Percentiles rank a stretch among this genome's conserved stretches.
phyloP scores from a whole-genome alignment of 1,140 invertebrate genomes.

The Rhagoletis zephyria region DNA sequence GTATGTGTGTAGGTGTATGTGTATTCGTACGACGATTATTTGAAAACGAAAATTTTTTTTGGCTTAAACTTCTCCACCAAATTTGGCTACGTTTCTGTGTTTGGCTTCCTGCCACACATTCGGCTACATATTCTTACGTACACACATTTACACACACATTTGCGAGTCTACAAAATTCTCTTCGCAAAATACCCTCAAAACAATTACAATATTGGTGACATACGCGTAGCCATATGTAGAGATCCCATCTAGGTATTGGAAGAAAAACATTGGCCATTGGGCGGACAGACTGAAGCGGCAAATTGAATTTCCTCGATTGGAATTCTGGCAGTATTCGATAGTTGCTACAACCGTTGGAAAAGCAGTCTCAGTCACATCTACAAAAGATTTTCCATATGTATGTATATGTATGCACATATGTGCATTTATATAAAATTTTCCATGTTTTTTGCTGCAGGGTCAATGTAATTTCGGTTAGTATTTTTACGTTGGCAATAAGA shows the following conservation, averaged over 20 bases:
- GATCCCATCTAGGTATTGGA: not conserved
- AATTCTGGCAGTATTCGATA: constrained; percentile 15
- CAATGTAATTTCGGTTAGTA: not conserved
- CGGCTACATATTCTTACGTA: not conserved
- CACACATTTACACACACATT: not conserved
- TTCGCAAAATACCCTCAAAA: constrained; percentile 32
- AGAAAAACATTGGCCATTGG: constrained; percentile 21
- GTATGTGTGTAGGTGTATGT: not conserved
- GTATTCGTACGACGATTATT: not conserved
- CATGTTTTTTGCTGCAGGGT: not conserved
- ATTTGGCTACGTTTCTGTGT: constrained; percentile 14
- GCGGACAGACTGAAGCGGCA: constrained; percentile 33
- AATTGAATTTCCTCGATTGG: constrained; percentile 51
- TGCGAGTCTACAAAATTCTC: not conserved
- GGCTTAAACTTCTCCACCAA: constrained; percentile 27
- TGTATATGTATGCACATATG: too few species aligned
- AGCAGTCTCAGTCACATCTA: not conserved
- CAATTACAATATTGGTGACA: constrained; percentile 46
- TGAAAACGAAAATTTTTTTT: constrained; percentile 38
- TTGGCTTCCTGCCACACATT: not conserved
- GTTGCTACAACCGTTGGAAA: not conserved
- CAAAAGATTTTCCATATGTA: not conserved
- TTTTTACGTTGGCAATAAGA: not conserved
- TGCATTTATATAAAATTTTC: not conserved
- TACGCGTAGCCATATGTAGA: not conserved